phyloP scores from a whole-genome alignment of 30 jellyfish, hydroid and myxozoan genomes.

The Turritopsis rubra region DNA sequence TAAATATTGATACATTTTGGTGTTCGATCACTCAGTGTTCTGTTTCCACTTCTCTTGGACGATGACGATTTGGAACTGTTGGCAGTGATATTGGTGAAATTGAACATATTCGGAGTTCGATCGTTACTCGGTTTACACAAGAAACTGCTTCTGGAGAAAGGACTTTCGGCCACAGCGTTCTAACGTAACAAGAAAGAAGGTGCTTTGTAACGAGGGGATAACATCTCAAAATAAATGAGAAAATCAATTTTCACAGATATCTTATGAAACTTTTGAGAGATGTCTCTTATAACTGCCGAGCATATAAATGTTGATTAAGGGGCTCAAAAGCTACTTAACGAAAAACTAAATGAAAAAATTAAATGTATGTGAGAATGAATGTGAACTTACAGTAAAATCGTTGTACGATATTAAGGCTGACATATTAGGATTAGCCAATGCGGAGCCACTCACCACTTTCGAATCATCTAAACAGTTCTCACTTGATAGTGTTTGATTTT shows the following conservation, averaged over 20 bases:
- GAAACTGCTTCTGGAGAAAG: conserved; percentile 31
- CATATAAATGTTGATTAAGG: not conserved
- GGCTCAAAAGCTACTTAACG: not conserved
- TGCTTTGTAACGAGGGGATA: not conserved
- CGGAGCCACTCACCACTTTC: conserved; percentile 36
- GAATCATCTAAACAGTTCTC: conserved; percentile 15
- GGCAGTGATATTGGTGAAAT: conserved; percentile 19
- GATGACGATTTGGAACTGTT: not conserved
- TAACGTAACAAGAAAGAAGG: not conserved
- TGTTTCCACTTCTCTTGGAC: not conserved
- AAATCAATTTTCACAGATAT: not conserved
- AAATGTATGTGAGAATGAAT: not conserved
- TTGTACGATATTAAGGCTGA: conserved; percentile 22
- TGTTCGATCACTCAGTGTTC: conserved; percentile 24
- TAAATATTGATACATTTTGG: conserved; percentile 20
- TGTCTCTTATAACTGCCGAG: too few species aligned
- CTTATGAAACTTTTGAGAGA: not conserved
- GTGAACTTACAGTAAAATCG: conserved; percentile 33
- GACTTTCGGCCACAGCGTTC: conserved; percentile 43
- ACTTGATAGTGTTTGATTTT: not conserved
- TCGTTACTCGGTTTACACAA: conserved; percentile 22
- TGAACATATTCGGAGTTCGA: conserved; percentile 30
- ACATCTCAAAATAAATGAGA: not conserved
- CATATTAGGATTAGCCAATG: conserved; percentile 12
- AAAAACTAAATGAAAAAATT: too few species aligned